Conservation (phyloP, 2,888 invertebrate genomes). For the Thymelicus lineola region DNA sequence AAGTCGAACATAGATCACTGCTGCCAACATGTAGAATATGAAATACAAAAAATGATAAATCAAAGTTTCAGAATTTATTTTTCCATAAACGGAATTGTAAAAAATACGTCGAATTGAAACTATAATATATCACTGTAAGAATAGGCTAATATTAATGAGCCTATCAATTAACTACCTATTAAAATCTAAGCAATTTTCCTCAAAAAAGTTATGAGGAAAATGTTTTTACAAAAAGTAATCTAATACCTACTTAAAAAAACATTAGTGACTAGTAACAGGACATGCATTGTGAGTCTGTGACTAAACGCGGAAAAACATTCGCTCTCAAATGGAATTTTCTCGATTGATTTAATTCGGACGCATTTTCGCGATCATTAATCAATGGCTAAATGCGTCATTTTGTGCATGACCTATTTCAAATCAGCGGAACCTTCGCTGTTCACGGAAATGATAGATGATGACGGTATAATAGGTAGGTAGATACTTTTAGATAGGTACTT, state of each 20-base stretch:
- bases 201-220: constrained; percentile 18
- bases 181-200: not conserved
- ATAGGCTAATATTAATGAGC: too few relatives aligned
- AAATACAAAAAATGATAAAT: too few relatives aligned
- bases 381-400: constrained; percentile 19
- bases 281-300: constrained; percentile 46
- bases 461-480: too few relatives aligned
- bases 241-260: constrained; percentile 11
- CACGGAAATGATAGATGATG: constrained; percentile 17
- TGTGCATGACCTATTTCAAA: constrained; percentile 11
- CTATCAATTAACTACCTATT: not conserved
- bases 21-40: too few relatives aligned
- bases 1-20: too few relatives aligned
- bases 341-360: constrained; percentile 12
- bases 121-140: too few relatives aligned
- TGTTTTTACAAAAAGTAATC: not conserved
- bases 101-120: too few relatives aligned
- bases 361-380: constrained; percentile 14
- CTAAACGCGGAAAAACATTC: constrained; percentile 57
- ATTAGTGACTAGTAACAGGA: constrained; percentile 61
- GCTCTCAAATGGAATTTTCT: constrained; percentile 48
- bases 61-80: too few relatives aligned
- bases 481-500: not conserved
- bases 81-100: too few relatives aligned
- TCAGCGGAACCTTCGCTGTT: constrained; percentile 12